These are phyloP conservation scores for Conchocele bisecta DNA, from an alignment of 2,888 invertebrate genomes.

Conservation along the genomic window DNA sequence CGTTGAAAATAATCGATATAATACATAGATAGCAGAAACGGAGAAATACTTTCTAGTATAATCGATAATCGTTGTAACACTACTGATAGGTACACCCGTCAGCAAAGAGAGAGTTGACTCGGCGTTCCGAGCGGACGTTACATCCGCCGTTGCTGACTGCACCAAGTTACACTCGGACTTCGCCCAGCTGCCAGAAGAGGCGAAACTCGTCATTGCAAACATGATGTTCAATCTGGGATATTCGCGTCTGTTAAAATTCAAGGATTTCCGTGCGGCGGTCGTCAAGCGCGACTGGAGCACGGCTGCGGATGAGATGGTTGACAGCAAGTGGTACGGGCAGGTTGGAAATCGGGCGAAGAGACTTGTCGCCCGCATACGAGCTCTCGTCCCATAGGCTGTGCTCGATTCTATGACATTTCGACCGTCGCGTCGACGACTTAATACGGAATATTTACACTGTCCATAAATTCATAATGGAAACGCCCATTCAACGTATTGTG, in stretches of 20 bases:
- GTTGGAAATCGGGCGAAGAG: constrained; percentile 13
- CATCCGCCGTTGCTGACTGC: not conserved
- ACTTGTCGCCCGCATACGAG: constrained; percentile 26
- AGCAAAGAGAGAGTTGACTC: constrained; percentile 5
- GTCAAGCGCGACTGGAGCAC: constrained; percentile 10
- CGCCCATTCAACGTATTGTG: too few relatives aligned
- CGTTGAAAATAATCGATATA: too few relatives aligned
- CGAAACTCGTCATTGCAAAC: constrained; percentile 17
- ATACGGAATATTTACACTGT: too few relatives aligned
- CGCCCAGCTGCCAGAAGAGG: constrained; percentile 10
- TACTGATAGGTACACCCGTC: not conserved
- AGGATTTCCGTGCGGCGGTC: constrained; percentile 9
- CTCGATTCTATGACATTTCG: too few relatives aligned
- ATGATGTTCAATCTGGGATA: constrained; percentile 26
- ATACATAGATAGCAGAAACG: too few relatives aligned
- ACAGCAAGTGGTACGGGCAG: constrained; percentile 30
- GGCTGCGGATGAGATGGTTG: constrained; percentile 28
- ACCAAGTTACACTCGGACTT: not conserved
- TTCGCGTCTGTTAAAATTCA: constrained; percentile 3
- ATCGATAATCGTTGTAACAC: too few relatives aligned
- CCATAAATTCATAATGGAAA: too few relatives aligned
- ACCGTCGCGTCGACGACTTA: too few relatives aligned
- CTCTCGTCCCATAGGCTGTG: too few relatives aligned
- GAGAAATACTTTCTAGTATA: too few relatives aligned
- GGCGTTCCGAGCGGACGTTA: constrained; percentile 1